These are phyloP conservation scores for Pseudocheirus occidentalis DNA, from an alignment of 2,797 vertebrate genomes.

Conservation along the genomic window DNA sequence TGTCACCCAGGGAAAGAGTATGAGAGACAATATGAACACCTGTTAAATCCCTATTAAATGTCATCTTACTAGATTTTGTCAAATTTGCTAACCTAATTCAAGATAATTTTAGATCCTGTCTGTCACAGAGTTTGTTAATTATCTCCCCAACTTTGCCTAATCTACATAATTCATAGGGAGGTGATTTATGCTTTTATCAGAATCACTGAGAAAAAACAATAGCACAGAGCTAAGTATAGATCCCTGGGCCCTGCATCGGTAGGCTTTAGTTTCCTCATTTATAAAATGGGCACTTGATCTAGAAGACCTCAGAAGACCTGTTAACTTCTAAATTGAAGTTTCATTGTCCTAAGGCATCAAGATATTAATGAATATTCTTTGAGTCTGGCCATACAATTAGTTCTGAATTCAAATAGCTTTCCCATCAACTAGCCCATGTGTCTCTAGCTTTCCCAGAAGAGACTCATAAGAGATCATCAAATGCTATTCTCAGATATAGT, in stretches of 20 bases:
- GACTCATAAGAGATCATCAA: background rate
- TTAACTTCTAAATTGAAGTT: background rate
- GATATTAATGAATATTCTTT: background rate
- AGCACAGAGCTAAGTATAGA: background rate
- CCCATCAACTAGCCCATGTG: background rate
- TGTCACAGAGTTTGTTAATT: background rate
- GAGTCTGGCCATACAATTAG: background rate
- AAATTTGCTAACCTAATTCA: background rate
- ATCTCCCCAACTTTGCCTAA: background rate
- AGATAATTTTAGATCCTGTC: background rate
- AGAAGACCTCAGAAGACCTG: background rate
- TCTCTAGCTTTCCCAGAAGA: background rate
- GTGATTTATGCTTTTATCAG: background rate
- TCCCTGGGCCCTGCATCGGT: background rate
- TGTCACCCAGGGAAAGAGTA: background rate
- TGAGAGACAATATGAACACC: background rate
- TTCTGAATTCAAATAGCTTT: background rate
- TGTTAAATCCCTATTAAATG: background rate
- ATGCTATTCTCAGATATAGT: background rate
- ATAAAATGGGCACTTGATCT: background rate
- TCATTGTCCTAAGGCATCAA: background rate
- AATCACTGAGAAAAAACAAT: background rate
- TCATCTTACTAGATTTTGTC: background rate
- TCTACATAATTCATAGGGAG: background rate
- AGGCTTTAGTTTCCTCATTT: background rate